A percentile compares a stretch with the other conserved stretches of the same genome.
These are phyloP conservation scores for Herminia tarsipennalis DNA, from an alignment of 2,888 invertebrate genomes.

Conservation along the genomic window DNA sequence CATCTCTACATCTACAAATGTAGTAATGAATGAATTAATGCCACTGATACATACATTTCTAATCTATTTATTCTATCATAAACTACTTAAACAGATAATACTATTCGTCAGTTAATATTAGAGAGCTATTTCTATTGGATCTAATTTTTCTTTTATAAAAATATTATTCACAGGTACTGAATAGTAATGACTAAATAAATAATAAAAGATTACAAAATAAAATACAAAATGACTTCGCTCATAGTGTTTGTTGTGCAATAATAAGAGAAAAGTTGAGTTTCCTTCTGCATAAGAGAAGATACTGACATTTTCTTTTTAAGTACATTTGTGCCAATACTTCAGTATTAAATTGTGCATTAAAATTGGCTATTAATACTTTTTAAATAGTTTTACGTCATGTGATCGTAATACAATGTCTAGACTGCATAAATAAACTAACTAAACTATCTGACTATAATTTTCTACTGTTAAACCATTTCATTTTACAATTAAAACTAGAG, in stretches of 20 bases:
- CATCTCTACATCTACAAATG: slow-evolving; percentile 20
- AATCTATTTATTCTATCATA: slow-evolving; percentile 18
- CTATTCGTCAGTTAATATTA: slow-evolving; percentile 26
- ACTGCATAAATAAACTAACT: too few species aligned
- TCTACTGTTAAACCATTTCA: too few species aligned
- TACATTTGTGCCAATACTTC: too few species aligned
- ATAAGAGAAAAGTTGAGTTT: neutral
- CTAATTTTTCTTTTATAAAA: slow-evolving; percentile 14
- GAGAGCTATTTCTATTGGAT: slow-evolving; percentile 28
- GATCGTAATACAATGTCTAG: too few species aligned
- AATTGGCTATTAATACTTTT: too few species aligned
- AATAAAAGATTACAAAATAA: slow-evolving; percentile 1
- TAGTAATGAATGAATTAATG: slow-evolving; percentile 8
- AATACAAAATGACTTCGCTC: neutral
- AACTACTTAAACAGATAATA: slow-evolving; percentile 22
- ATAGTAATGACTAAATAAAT: slow-evolving; percentile 10
- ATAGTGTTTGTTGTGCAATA: too few species aligned
- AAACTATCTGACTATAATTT: too few species aligned
- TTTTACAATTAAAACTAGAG: too few species aligned
- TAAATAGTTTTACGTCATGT: too few species aligned
- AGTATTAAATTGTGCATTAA: too few species aligned
- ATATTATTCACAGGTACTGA: slow-evolving; percentile 32
- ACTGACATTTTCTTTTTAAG: too few species aligned
- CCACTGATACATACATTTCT: slow-evolving; percentile 19
- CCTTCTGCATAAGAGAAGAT: neutral